Evolutionary conservation across 2,113 vertebrate genomes (phyloP).

Genomic region (Psilopogon haemacephalus): DNA sequence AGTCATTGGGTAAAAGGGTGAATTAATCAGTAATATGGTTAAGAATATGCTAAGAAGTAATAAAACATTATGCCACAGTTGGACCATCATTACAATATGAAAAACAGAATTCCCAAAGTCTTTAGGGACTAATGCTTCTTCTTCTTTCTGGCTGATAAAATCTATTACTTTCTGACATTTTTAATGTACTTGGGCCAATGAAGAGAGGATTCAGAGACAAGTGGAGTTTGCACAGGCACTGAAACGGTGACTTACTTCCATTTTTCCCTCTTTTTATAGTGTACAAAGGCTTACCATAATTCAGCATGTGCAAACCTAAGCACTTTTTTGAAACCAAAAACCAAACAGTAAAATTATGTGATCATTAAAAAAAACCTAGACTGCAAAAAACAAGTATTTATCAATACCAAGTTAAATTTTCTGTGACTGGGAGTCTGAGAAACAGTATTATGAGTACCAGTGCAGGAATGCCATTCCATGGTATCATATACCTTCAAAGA

Average conservation of each 20-base stretch:
- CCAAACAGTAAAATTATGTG: neutral
- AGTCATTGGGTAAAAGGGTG: fast-evolving
- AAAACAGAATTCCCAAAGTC: neutral
- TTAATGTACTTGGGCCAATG: neutral
- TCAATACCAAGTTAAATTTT: neutral
- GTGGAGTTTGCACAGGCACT: neutral
- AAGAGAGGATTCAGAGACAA: fast-evolving
- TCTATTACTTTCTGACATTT: fast-evolving
- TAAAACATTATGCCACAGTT: neutral
- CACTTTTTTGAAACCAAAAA: neutral
- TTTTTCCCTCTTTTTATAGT: neutral
- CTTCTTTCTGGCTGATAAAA: neutral
- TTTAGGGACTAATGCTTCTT: neutral
- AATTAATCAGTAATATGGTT: neutral
- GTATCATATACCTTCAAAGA: neutral
- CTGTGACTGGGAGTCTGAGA: neutral
- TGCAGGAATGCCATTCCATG: neutral
- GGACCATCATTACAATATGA: neutral
- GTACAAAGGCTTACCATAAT: neutral
- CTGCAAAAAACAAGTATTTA: neutral
- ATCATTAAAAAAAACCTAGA: neutral
- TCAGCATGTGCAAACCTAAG: neutral
- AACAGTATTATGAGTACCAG: neutral
- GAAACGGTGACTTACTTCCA: neutral
- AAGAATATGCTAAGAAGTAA: neutral